phyloP scores from a whole-genome alignment of 2,113 vertebrate species.

The Cisticola juncidis region DNA sequence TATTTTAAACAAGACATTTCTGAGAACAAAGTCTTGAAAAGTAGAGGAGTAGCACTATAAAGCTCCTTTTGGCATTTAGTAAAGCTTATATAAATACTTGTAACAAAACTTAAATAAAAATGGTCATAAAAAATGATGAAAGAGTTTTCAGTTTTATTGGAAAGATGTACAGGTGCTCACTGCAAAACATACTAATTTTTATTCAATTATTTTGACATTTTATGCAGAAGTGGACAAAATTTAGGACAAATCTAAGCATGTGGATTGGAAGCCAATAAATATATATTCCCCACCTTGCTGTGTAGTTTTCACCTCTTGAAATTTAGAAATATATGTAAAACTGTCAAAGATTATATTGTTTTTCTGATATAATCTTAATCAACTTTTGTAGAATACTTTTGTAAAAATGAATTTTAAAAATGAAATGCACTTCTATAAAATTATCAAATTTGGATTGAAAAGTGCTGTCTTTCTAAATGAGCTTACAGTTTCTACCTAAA shows the following conservation, averaged over 20 bases:
- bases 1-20: neutral
- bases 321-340: neutral
- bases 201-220: neutral
- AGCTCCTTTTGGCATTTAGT: neutral
- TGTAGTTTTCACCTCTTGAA: neutral
- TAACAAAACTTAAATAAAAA: neutral
- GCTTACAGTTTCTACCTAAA: neutral
- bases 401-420: neutral
- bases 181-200: neutral
- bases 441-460: neutral
- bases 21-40: neutral
- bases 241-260: neutral
- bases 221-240: neutral
- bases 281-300: neutral
- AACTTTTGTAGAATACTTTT: neutral
- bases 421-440: neutral
- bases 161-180: neutral
- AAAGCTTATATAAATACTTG: neutral
- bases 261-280: neutral
- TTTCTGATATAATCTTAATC: neutral
- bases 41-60: neutral
- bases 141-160: neutral
- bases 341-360: neutral
- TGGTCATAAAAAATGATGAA: rapidly evolving
- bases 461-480: neutral